Percentiles rank a stretch among this genome's conserved stretches.
Conservation (phyloP, 2,113 vertebrate genomes). For the Bubo bubo region DNA sequence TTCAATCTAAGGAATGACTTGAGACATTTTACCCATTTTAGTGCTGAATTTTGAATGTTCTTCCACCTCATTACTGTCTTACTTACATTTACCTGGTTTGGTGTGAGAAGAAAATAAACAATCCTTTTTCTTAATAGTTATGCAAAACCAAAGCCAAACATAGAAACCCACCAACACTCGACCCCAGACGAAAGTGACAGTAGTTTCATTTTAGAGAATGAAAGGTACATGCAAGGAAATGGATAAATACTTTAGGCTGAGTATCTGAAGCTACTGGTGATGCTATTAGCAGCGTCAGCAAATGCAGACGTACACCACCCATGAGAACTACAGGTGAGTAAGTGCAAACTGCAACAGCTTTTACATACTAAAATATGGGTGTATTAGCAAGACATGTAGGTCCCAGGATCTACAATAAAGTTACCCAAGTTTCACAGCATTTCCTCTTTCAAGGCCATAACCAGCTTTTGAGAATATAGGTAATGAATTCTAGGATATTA, state of each 20-base stretch:
- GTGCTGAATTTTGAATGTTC: neutral
- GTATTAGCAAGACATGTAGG: neutral
- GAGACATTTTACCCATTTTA: neutral
- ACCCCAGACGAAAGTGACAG: neutral
- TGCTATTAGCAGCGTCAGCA: neutral
- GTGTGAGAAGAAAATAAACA: neutral
- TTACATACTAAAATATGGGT: neutral
- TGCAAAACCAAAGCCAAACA: neutral
- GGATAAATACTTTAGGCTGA: neutral
- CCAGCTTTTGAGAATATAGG: neutral
- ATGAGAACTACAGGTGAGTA: neutral
- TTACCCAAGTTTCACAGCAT: neutral
- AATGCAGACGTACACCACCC: rapidly evolving
- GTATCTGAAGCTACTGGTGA: neutral
- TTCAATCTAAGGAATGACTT: neutral
- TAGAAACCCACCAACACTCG: neutral
- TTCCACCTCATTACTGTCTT: neutral
- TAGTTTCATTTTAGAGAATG: neutral
- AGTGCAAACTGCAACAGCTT: neutral
- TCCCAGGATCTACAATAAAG: neutral
- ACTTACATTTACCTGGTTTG: neutral
- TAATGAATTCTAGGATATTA: neutral
- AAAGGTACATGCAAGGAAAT: neutral
- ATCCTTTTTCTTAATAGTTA: neutral
- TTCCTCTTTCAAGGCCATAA: neutral